These are phyloP conservation scores for Brachystomella parvula DNA, from an alignment of 1,140 invertebrate species.

Conservation along the genomic window DNA sequence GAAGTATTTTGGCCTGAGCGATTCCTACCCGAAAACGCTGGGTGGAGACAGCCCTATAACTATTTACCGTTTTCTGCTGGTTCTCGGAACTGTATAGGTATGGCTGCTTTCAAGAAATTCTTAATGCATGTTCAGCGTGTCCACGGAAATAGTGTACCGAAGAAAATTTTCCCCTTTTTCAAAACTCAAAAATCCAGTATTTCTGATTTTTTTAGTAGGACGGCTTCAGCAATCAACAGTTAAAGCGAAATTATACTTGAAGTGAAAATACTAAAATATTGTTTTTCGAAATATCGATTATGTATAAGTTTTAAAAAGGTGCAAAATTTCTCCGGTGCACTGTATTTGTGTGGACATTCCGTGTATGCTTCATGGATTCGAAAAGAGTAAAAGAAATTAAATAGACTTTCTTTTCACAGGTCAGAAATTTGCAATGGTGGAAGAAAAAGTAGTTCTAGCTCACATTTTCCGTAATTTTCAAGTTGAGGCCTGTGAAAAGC, in stretches of 20 bases:
- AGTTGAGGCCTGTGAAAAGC: constrained; percentile 44
- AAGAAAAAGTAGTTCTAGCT: constrained; percentile 51
- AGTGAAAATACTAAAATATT: too few species aligned
- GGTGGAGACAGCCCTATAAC: constrained; percentile 39
- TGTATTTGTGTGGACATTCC: neutral
- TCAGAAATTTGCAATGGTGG: constrained; percentile 51
- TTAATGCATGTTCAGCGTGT: neutral
- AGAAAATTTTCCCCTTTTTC: too few species aligned
- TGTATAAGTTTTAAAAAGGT: too few species aligned
- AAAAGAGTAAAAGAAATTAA: neutral
- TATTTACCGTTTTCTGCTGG: constrained; percentile 50
- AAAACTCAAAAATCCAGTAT: too few species aligned
- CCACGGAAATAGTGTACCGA: too few species aligned
- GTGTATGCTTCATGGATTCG: too few species aligned
- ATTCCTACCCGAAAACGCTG: constrained; percentile 42
- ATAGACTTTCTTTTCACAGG: constrained; percentile 37
- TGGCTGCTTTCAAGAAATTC: too few species aligned
- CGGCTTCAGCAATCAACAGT: too few species aligned
- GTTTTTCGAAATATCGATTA: too few species aligned
- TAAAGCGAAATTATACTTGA: too few species aligned
- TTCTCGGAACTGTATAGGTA: constrained; percentile 43
- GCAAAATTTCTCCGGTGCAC: too few species aligned
- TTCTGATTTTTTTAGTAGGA: too few species aligned
- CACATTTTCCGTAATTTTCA: constrained; percentile 51
- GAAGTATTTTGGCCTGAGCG: constrained; percentile 50